phyloP scores from a whole-genome alignment of 1,140 invertebrate species.

The Ectropis grisescens region DNA sequence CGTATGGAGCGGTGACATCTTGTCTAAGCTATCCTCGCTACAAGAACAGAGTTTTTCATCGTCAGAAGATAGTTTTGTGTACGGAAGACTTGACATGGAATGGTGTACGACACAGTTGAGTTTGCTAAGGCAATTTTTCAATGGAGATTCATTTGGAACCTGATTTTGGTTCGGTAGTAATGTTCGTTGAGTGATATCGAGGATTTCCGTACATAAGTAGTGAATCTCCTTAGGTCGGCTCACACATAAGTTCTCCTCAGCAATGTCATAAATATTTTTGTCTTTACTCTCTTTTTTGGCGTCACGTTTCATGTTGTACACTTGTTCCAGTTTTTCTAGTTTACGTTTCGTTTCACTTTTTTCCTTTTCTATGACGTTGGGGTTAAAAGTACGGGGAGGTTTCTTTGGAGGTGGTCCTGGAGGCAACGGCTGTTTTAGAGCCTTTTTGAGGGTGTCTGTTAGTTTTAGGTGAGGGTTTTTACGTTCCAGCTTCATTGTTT shows the following conservation, averaged over 20 bases:
- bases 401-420: conserved; percentile 78
- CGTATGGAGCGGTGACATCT: conserved; percentile 8
- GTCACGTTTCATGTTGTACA: conserved; percentile 63
- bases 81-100: conserved; percentile 48
- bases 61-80: conserved; percentile 41
- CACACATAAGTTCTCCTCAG: conserved; percentile 20
- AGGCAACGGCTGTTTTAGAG: conserved; percentile 75
- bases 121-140: conserved; percentile 69
- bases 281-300: conserved; percentile 9
- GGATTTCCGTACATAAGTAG: conserved; percentile 62
- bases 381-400: conserved; percentile 75
- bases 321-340: conserved; percentile 73
- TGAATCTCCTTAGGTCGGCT: conserved; percentile 59
- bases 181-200: conserved; percentile 46
- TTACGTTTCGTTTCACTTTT: conserved; percentile 71
- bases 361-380: conserved; percentile 29
- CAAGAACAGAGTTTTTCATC: conserved; percentile 24
- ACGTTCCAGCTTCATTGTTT: conserved; percentile 48
- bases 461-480: conserved; percentile 56
- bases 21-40: conserved; percentile 23
- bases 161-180: conserved; percentile 30
- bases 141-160: conserved; percentile 26
- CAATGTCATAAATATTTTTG: conserved; percentile 36
- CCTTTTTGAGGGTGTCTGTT: conserved; percentile 73
- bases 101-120: conserved; percentile 65